phyloP scores from a whole-genome alignment of 1,140 invertebrate genomes.

The Drosophila bipectinata region DNA sequence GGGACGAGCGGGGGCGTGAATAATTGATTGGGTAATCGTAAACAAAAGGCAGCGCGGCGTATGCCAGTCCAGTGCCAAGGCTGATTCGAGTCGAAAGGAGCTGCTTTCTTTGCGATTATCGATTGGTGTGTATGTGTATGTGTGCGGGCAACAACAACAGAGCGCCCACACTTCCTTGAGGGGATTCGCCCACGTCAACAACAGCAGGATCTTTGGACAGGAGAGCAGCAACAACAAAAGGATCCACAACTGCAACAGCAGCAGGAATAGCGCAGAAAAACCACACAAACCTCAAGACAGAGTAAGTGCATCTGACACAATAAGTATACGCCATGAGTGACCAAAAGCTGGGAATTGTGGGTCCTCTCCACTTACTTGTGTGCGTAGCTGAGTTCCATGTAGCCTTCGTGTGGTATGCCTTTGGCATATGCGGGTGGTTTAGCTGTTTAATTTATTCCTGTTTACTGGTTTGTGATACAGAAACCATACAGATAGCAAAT shows the following conservation, averaged over 20 bases:
- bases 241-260: constrained; percentile 11
- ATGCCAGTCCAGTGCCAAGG: constrained; percentile 55
- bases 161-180: constrained; percentile 25
- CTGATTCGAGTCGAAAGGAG: constrained; percentile 35
- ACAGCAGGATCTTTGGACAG: constrained; percentile 22
- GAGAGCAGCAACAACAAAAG: constrained; percentile 7
- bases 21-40: constrained; percentile 74
- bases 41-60: constrained; percentile 52
- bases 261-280: constrained; percentile 20
- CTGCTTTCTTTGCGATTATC: constrained; percentile 53
- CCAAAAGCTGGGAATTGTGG: constrained; percentile 1
- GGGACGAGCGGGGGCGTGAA: constrained; percentile 52
- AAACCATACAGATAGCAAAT: not conserved
- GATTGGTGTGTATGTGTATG: constrained; percentile 75
- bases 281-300: constrained; percentile 62
- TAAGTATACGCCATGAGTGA: constrained; percentile 55
- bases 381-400: too few relatives aligned
- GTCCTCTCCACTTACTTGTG: not conserved
- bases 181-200: constrained; percentile 28
- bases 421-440: not conserved
- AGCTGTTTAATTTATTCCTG: constrained; percentile 1
- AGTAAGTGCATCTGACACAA: constrained; percentile 57
- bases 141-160: constrained; percentile 55
- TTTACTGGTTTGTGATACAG: not conserved
- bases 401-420: not conserved